Conservation (phyloP, 2,797 vertebrate genomes). For the Hapalemur alaotrensis region DNA sequence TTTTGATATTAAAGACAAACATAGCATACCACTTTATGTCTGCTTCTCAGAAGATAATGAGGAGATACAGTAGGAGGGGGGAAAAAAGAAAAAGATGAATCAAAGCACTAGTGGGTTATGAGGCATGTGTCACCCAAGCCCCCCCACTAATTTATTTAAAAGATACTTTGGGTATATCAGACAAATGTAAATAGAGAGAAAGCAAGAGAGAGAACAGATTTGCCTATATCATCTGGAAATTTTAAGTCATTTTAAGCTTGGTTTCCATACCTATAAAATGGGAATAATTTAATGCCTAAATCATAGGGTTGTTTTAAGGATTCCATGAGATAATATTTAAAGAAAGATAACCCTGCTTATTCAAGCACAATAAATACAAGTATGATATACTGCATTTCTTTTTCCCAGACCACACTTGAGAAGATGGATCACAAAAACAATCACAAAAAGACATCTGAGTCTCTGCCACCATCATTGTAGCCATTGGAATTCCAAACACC, state of each 20-base stretch:
- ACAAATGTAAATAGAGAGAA: background rate
- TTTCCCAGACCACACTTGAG: background rate
- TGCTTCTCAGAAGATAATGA: background rate
- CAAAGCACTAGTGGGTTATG: background rate
- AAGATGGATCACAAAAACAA: background rate
- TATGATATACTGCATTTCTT: background rate
- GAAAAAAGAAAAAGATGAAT: background rate
- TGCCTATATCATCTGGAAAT: background rate
- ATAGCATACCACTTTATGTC: background rate
- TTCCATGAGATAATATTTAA: background rate
- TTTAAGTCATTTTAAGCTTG: background rate
- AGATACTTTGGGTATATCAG: background rate
- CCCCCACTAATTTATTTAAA: background rate
- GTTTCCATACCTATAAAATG: background rate
- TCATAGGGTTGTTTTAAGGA: background rate
- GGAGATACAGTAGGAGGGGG: background rate
- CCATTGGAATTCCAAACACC: background rate
- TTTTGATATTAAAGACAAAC: conserved; percentile 31
- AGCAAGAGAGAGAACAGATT: background rate
- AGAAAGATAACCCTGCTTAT: background rate
- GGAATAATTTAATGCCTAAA: background rate
- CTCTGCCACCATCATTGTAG: background rate
- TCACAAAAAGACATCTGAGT: background rate
- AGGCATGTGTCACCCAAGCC: background rate
- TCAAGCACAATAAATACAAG: background rate